Percentiles rank a stretch among this genome's conserved stretches.
phyloP scores from a whole-genome alignment of 2,113 vertebrate genomes.

The Ahaetulla prasina region DNA sequence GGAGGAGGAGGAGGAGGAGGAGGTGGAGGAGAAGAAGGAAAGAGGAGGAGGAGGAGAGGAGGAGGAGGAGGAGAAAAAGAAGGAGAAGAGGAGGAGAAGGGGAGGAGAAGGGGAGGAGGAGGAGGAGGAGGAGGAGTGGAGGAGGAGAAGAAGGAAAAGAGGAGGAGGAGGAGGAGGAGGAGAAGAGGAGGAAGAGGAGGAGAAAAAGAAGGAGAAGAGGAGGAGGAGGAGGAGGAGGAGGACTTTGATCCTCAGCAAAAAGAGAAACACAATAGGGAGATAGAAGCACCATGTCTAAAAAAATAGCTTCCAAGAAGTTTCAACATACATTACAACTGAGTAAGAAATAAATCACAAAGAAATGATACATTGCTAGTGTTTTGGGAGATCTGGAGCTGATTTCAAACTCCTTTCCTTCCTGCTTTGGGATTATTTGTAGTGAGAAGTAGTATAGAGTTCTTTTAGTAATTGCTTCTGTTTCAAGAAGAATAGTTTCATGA shows the following conservation, averaged over 20 bases:
- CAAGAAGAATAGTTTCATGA: neutral
- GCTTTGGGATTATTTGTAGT: neutral
- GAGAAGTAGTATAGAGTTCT: neutral
- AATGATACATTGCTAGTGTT: neutral
- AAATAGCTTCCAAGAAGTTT: neutral
- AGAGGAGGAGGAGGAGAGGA: too few relatives aligned
- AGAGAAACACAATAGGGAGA: neutral
- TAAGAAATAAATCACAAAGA: neutral
- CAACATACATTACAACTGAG: neutral
- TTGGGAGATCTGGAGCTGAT: neutral
- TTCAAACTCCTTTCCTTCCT: neutral
- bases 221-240: neutral
- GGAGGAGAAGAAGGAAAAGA: too few relatives aligned
- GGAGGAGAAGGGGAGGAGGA: neutral
- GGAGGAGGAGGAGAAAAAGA: too few relatives aligned
- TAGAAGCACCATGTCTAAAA: neutral
- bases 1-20: too few relatives aligned
- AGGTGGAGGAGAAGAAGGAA: too few relatives aligned
- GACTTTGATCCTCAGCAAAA: neutral
- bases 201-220: neutral
- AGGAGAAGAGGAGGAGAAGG: accelerated
- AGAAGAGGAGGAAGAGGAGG: accelerated
- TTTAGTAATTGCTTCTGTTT: neutral
- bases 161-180: too few relatives aligned
- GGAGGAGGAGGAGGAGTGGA: accelerated